These are phyloP conservation scores for Scaptodrosophila latifasciaeformis DNA, from an alignment of 2,888 invertebrate species.

Conservation along the genomic window DNA sequence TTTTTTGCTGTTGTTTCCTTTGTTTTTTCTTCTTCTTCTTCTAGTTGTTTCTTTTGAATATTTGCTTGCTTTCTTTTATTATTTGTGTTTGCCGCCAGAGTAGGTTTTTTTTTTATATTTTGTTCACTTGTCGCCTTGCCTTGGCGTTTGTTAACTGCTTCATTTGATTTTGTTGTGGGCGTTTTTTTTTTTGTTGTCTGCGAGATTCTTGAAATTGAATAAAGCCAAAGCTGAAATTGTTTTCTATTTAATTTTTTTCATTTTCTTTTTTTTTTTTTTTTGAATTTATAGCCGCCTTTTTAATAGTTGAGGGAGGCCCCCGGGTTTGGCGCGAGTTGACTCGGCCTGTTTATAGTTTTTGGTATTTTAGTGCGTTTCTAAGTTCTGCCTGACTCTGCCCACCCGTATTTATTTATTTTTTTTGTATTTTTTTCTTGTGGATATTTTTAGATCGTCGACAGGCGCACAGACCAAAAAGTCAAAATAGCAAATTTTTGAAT, in stretches of 20 bases:
- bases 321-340: not conserved
- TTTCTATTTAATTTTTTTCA: slow-evolving; percentile 15
- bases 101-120: no score
- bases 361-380: slow-evolving; percentile 11
- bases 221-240: no score
- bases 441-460: slow-evolving; percentile 55
- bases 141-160: no score
- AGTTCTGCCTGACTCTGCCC: slow-evolving; percentile 22
- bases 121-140: no score
- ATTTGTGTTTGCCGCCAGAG: not conserved
- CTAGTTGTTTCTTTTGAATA: slow-evolving; percentile 9
- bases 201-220: no score
- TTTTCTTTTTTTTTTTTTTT: slow-evolving; percentile 30
- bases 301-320: slow-evolving; percentile 18
- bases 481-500: slow-evolving; percentile 27
- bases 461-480: not conserved
- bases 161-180: slow-evolving; percentile 28
- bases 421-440: slow-evolving; percentile 50
- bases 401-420: slow-evolving; percentile 28
- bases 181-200: no score
- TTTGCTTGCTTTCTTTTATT: slow-evolving; percentile 7
- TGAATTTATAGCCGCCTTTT: slow-evolving; percentile 47
- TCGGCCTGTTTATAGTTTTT: slow-evolving; percentile 21
- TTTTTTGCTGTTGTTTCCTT: not conserved
- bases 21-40: slow-evolving; percentile 13